A percentile compares a stretch with the other conserved stretches of the same genome.
Conservation (phyloP, 2,888 invertebrate species). For the Thysanoteuthis rhombus region DNA sequence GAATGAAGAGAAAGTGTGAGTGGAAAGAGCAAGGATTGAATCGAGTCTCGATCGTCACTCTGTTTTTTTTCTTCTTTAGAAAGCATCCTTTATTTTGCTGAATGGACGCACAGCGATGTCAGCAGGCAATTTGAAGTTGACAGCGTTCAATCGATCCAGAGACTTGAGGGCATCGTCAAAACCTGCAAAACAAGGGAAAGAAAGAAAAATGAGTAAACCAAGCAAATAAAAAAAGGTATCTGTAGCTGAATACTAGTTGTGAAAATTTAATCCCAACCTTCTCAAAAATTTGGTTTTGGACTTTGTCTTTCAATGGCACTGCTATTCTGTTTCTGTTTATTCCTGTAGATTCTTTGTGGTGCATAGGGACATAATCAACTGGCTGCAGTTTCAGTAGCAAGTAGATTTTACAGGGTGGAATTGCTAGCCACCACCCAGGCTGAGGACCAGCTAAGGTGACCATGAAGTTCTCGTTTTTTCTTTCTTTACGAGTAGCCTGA, state of each 20-base stretch:
- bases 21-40: background rate
- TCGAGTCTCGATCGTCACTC: background rate
- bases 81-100: conserved; percentile 96
- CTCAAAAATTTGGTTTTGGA: background rate
- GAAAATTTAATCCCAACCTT: too few relatives aligned
- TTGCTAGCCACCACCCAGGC: too few relatives aligned
- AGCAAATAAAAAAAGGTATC: background rate
- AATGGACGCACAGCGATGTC: conserved; percentile 96
- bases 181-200: conserved; percentile 72
- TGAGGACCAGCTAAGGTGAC: too few relatives aligned
- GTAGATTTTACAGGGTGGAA: too few relatives aligned
- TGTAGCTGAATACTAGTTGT: background rate
- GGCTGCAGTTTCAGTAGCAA: too few relatives aligned
- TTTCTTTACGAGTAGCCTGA: too few relatives aligned
- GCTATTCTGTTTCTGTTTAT: too few relatives aligned
- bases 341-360: too few relatives aligned
- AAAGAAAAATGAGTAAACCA: background rate
- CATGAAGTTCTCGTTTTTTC: too few relatives aligned
- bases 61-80: conserved; percentile 70
- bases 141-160: conserved; percentile 84
- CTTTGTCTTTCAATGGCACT: too few relatives aligned
- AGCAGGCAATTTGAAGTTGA: conserved; percentile 92
- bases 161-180: conserved; percentile 94
- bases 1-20: background rate
- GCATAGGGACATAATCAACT: too few relatives aligned